These are phyloP conservation scores for Exocentrus adspersus DNA, from an alignment of 2,888 invertebrate genomes.

Conservation along the genomic window DNA sequence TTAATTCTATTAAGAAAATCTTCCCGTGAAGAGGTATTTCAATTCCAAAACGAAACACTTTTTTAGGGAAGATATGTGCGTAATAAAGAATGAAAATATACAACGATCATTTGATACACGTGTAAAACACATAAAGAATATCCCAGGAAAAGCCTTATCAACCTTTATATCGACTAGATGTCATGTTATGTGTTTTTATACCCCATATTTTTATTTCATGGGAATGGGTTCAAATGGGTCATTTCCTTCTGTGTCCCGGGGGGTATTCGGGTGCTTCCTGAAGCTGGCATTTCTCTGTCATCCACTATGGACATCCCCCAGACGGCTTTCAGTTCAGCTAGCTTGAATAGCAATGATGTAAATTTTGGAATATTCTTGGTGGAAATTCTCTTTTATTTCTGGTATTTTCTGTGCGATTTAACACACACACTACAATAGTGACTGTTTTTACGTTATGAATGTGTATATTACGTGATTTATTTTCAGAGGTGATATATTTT, in stretches of 20 bases:
- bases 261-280: slow-evolving; percentile 47
- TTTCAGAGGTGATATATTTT: not conserved
- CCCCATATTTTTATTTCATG: slow-evolving; percentile 54
- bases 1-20: no score
- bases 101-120: slow-evolving; percentile 40
- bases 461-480: not conserved
- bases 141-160: slow-evolving; percentile 51
- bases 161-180: slow-evolving; percentile 51
- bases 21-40: no score
- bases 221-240: slow-evolving; percentile 49
- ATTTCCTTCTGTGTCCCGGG: slow-evolving; percentile 45
- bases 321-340: slow-evolving; percentile 35
- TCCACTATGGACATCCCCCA: slow-evolving; percentile 38
- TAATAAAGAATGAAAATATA: slow-evolving; percentile 14
- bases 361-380: slow-evolving; percentile 34
- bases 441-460: not conserved
- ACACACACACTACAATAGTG: not conserved
- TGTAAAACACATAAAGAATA: slow-evolving; percentile 51
- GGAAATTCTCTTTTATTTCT: slow-evolving; percentile 16
- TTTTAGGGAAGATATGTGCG: not conserved
- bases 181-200: slow-evolving; percentile 54
- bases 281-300: slow-evolving; percentile 34
- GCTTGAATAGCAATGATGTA: slow-evolving; percentile 36
- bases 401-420: not conserved
- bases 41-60: not conserved